A percentile compares a stretch with the other conserved stretches of the same genome.
Conservation (phyloP, 2,888 invertebrate genomes). For the Aphodius sticticus region DNA sequence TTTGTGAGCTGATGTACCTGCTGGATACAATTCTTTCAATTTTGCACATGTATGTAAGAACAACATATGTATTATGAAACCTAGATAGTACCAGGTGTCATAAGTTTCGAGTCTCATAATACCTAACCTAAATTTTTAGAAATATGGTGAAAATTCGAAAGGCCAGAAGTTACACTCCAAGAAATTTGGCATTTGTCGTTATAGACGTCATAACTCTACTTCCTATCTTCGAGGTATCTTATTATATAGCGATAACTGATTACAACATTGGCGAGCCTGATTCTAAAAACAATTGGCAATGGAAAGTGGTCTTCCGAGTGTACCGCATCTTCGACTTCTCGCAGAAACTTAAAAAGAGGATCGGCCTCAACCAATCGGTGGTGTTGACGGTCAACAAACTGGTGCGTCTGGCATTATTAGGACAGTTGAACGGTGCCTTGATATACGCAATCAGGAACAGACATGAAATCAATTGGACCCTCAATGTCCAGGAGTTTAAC, state of each 20-base stretch:
- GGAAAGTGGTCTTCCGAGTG: constrained; percentile 29
- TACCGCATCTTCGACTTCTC: constrained; percentile 27
- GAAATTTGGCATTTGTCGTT: constrained; percentile 23
- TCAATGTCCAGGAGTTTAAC: constrained; percentile 27
- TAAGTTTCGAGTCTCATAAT: too few relatives aligned
- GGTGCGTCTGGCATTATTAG: background rate
- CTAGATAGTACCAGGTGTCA: too few relatives aligned
- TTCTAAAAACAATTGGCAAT: constrained; percentile 26
- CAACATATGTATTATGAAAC: too few relatives aligned
- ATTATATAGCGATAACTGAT: constrained; percentile 28
- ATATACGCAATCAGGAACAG: background rate
- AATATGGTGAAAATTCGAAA: constrained; percentile 28
- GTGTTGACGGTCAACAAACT: constrained; percentile 20
- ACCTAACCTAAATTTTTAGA: constrained; percentile 10
- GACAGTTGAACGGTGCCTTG: constrained; percentile 11
- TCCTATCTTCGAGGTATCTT: constrained; percentile 27
- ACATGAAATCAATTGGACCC: constrained; percentile 22
- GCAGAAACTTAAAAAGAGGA: constrained; percentile 17
- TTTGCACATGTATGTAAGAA: constrained; percentile 33
- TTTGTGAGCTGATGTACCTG: constrained; percentile 33
- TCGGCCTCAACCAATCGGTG: constrained; percentile 21
- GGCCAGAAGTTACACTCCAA: constrained; percentile 19
- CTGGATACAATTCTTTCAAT: constrained; percentile 29
- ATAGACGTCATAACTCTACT: constrained; percentile 27
- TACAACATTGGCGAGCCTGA: background rate